Conservation (phyloP, 2,888 invertebrate genomes). For the Chromoteleia sp. region DNA sequence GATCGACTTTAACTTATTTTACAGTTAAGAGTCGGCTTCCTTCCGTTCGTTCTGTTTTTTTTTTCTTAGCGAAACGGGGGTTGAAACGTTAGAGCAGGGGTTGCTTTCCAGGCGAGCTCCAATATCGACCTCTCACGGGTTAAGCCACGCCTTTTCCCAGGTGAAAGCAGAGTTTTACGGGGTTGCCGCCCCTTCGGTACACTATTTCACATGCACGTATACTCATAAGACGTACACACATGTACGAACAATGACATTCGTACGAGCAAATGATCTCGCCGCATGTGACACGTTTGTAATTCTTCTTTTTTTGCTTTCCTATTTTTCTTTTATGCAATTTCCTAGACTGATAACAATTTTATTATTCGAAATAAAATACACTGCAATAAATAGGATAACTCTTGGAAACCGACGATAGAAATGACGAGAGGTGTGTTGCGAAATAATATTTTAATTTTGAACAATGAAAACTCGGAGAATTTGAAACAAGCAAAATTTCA, state of each 20-base stretch:
- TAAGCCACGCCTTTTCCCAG: conserved; percentile 84
- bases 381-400: conserved; percentile 21
- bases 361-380: conserved; percentile 31
- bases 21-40: conserved; percentile 63
- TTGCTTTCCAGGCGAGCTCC: conserved; percentile 73
- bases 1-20: conserved; percentile 45
- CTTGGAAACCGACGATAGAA: conserved; percentile 8
- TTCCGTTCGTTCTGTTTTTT: conserved; percentile 48
- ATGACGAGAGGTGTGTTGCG: conserved; percentile 11
- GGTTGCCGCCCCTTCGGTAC: conserved; percentile 70
- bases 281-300: conserved; percentile 38
- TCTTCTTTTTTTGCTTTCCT: conserved; percentile 1
- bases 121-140: conserved; percentile 80
- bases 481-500: too few species aligned
- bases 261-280: conserved; percentile 45
- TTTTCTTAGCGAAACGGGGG: conserved; percentile 48
- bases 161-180: conserved; percentile 76
- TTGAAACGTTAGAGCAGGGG: conserved; percentile 58
- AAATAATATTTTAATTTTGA: conserved; percentile 21
- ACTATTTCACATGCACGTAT: conserved; percentile 44
- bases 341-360: conserved; percentile 55
- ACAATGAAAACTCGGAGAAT: background rate
- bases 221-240: conserved; percentile 29
- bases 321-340: conserved; percentile 10
- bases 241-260: conserved; percentile 42